Evolutionary conservation across 2,888 invertebrate genomes (phyloP).

Genomic region (Pyralis farinalis): DNA sequence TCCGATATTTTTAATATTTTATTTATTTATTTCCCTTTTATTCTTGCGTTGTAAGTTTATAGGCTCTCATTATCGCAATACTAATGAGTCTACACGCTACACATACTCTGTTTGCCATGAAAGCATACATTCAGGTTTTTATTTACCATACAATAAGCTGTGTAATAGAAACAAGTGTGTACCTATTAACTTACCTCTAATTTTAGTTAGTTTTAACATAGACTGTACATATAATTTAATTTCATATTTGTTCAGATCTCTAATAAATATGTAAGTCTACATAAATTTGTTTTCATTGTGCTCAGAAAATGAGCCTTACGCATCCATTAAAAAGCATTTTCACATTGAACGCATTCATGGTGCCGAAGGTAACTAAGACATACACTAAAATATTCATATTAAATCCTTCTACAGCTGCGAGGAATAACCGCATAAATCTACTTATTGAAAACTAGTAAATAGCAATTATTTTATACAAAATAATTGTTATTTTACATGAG

Average conservation of each 20-base stretch:
- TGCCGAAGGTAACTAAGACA: no score
- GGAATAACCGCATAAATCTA: no score
- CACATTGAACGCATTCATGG: no score
- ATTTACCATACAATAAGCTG: constrained; percentile 57
- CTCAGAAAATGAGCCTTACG: no score
- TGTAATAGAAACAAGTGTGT: constrained; percentile 69
- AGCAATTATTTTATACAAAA: no score
- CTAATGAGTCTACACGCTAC: constrained; percentile 21
- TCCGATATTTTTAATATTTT: constrained; percentile 41
- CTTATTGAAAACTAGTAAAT: no score
- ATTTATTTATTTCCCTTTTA: constrained; percentile 21
- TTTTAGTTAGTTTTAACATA: constrained; percentile 81
- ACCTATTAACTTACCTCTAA: constrained; percentile 79
- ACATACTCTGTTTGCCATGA: constrained; percentile 48
- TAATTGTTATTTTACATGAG: no score
- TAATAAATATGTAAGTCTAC: constrained; percentile 82
- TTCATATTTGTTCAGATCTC: constrained; percentile 83
- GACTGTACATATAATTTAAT: constrained; percentile 83
- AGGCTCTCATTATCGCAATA: constrained; percentile 25
- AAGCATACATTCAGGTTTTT: constrained; percentile 31
- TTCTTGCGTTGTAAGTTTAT: constrained; percentile 33
- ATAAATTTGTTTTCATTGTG: constrained; percentile 30
- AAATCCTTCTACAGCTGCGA: no score
- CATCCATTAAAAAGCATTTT: no score
- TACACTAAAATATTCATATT: no score